Percentiles rank a stretch among this genome's conserved stretches.
Evolutionary conservation across 2,888 invertebrate species (phyloP).

Genomic region (Tetrapedia diversipes): DNA sequence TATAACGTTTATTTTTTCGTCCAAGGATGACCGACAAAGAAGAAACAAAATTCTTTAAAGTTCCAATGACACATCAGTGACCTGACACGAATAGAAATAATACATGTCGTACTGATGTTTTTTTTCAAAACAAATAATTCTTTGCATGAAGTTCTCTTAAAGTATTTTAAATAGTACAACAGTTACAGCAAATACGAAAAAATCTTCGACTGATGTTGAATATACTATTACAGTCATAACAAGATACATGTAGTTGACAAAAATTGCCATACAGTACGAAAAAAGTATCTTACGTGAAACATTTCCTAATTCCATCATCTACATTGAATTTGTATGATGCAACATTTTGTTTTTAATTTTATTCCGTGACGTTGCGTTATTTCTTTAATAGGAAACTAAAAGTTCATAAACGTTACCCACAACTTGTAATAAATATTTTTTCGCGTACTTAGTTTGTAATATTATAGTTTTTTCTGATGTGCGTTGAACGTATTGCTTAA

Average conservation of each 20-base stretch:
- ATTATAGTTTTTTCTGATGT: constrained; percentile 7
- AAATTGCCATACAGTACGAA: constrained; percentile 36
- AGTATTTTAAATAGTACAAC: constrained; percentile 27
- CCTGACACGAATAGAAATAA: constrained; percentile 52
- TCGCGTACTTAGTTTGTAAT: constrained; percentile 48
- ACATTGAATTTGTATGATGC: constrained; percentile 21
- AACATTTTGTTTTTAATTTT: constrained; percentile 41
- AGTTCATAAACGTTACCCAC: constrained; percentile 32
- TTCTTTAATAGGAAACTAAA: constrained; percentile 28
- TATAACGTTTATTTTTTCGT: constrained; percentile 54
- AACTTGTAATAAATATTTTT: constrained; percentile 34
- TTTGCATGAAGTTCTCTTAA: constrained; percentile 40
- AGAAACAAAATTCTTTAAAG: constrained; percentile 49
- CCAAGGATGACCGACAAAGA: constrained; percentile 32
- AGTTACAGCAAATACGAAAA: constrained; percentile 12
- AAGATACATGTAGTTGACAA: constrained; percentile 36
- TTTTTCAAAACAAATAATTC: constrained; percentile 16
- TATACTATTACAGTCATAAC: constrained; percentile 27
- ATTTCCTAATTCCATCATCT: constrained; percentile 9
- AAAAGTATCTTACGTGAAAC: constrained; percentile 27
- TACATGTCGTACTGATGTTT: constrained; percentile 40
- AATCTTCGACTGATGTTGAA: constrained; percentile 39
- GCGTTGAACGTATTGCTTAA: constrained; percentile 43
- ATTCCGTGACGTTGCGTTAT: constrained; percentile 50
- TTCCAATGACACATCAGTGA: constrained; percentile 59